These are phyloP conservation scores for Melanogrammus aeglefinus DNA, from an alignment of 2,797 vertebrate genomes.

Conservation along the genomic window DNA sequence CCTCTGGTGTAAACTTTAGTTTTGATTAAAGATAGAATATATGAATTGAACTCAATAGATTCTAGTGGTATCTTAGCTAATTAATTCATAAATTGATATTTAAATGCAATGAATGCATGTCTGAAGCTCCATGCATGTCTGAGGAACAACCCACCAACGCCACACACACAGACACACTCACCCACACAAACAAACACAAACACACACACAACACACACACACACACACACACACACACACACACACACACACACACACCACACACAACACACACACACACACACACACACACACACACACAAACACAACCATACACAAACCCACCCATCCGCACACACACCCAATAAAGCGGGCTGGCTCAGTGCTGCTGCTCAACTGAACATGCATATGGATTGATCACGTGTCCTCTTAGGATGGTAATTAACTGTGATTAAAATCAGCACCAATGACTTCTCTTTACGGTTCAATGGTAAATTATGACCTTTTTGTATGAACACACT, in stretches of 20 bases:
- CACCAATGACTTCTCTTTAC: conserved; percentile 37
- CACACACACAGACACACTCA: not conserved
- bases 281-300: conserved; percentile 51
- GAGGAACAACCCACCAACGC: conserved; percentile 38
- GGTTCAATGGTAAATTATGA: conserved; percentile 58
- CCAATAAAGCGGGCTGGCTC: conserved; percentile 24
- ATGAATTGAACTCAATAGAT: not conserved
- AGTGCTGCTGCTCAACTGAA: conserved; percentile 50
- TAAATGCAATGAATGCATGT: conserved; percentile 2
- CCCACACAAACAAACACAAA: too few relatives aligned
- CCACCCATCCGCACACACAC: conserved; percentile 25
- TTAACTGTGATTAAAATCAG: conserved; percentile 55
- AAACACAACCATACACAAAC: conserved; percentile 18
- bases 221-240: conserved; percentile 18
- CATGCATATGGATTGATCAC: conserved; percentile 59
- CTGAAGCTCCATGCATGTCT: conserved; percentile 45
- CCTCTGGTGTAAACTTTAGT: too few relatives aligned
- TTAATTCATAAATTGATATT: not conserved
- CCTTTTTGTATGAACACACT: conserved; percentile 36
- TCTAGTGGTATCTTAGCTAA: not conserved
- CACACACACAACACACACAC: conserved; percentile 51
- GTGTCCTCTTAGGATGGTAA: conserved; percentile 57
- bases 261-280: conserved; percentile 7
- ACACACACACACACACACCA: conserved; percentile 16
- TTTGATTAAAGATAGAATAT: not conserved